Evolutionary conservation across 2,113 vertebrate species (phyloP), one percentile per base, ranked within the genome.

Genomic region (Varanus salvator): DNA sequence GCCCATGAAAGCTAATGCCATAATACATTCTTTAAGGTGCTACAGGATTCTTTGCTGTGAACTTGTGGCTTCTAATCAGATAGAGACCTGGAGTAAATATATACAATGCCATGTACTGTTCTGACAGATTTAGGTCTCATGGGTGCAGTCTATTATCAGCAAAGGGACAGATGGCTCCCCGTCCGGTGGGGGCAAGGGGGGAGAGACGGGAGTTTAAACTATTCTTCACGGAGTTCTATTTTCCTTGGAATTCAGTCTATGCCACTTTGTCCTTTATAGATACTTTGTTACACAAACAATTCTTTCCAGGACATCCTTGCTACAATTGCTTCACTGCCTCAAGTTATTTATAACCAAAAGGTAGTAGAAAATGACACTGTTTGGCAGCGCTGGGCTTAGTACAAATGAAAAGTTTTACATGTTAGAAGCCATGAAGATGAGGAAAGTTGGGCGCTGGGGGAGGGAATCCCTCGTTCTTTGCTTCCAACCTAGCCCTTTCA

Each of bases 101-200:
- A 95, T 95, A 96, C 95, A 93, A 95, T 95, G 95, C 96, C 95
- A 95, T 95, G 96, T 96, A 95, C 95, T 95, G 96, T 71, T 93
- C 94, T 94, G 95, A 93, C n/a, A 94, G 96, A 94, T 86, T 92
- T 0, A 8, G 83, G 95, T 96, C 97, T 95, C 97, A 89, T 96
- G 97, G 96, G 96, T 97, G 96, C 94, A 95, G 91, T 95, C 92
- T 97, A 96, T 97, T 96, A 97, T 96, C 96, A 97, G 96, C 96
- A 94, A 91, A 38, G 38, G 96, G 96, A 95, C 96, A 97, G 96
- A 96, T 97, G 96, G 96, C 95, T 97, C 95, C 97, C 96, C 94
- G 96, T 97, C 95, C 94, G 97, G 34, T 14, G 72, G 29, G 71
- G 8, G 25, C 6, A 93, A 60, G 90, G 87, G 60, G n/a, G 89